These are phyloP conservation scores for Hydrozoanthus tunicans DNA, from an alignment of 64 coral and sea anemone species.

Conservation along the genomic window DNA sequence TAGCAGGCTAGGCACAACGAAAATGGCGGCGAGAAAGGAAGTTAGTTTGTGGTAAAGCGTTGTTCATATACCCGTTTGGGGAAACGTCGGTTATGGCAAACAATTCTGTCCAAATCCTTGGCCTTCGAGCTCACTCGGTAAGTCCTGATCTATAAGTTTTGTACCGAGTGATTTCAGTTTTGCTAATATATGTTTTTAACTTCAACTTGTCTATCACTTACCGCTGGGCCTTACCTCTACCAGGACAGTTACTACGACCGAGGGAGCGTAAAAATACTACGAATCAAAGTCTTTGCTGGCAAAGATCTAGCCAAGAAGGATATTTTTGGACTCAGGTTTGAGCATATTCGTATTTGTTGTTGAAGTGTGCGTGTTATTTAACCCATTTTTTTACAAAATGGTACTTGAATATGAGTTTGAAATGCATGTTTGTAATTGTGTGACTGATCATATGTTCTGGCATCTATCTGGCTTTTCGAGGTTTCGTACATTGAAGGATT, in stretches of 20 bases:
- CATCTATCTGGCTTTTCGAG: neutral
- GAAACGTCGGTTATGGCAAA: slow-evolving; percentile 23
- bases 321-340: slow-evolving; percentile 96
- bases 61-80: neutral
- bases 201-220: neutral
- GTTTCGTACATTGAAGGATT: neutral
- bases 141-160: neutral
- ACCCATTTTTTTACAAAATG: neutral
- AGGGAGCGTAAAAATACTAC: slow-evolving; percentile 66
- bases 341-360: neutral
- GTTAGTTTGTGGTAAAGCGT: neutral
- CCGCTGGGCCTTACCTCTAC: too few relatives aligned
- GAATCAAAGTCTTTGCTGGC: slow-evolving; percentile 60
- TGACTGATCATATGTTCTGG: neutral
- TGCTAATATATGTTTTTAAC: neutral
- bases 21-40: slow-evolving; percentile 20
- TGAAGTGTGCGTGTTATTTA: neutral
- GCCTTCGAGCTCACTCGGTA: slow-evolving; percentile 40
- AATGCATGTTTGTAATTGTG: neutral
- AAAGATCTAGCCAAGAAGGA: slow-evolving; percentile 91
- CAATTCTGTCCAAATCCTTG: slow-evolving; percentile 33
- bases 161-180: neutral
- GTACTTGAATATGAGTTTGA: neutral
- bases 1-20: slow-evolving; percentile 1
- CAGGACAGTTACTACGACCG: slow-evolving; percentile 13